phyloP scores from a whole-genome alignment of 2,888 invertebrate genomes.

The Augochlorella aurata region DNA sequence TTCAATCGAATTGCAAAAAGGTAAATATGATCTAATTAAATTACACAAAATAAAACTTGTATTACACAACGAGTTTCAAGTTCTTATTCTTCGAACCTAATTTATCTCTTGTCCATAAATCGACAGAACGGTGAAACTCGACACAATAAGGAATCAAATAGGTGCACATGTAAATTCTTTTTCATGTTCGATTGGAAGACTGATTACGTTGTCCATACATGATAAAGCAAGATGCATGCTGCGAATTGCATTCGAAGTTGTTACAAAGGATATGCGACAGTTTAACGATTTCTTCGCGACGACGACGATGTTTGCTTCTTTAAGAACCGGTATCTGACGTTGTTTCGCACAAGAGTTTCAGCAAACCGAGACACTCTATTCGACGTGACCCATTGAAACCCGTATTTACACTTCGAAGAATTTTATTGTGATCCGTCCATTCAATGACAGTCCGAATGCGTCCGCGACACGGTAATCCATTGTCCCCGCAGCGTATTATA shows the following conservation, averaged over 20 bases:
- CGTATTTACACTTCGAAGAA: background rate
- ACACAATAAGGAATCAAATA: background rate
- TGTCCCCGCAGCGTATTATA: slow-evolving; percentile 16
- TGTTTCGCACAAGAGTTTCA: background rate
- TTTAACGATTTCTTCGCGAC: background rate
- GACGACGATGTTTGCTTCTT: background rate
- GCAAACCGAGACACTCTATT: background rate
- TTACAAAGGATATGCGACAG: background rate
- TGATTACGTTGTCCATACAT: no score
- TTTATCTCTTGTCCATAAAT: no score
- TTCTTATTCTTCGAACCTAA: no score
- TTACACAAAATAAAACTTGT: no score
- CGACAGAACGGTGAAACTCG: background rate
- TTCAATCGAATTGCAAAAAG: no score
- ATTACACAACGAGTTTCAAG: no score
- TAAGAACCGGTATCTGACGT: background rate
- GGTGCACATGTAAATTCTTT: background rate
- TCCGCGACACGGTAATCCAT: background rate
- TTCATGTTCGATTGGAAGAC: no score
- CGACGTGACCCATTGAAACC: background rate
- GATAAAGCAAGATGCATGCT: no score
- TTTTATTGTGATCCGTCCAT: slow-evolving; percentile 3
- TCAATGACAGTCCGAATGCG: background rate
- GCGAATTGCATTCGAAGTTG: no score
- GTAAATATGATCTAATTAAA: no score